Evolutionary conservation across 2,888 invertebrate species (phyloP), one percentile per base, ranked within the genome.

Genomic region (Drosophila borborema): DNA sequence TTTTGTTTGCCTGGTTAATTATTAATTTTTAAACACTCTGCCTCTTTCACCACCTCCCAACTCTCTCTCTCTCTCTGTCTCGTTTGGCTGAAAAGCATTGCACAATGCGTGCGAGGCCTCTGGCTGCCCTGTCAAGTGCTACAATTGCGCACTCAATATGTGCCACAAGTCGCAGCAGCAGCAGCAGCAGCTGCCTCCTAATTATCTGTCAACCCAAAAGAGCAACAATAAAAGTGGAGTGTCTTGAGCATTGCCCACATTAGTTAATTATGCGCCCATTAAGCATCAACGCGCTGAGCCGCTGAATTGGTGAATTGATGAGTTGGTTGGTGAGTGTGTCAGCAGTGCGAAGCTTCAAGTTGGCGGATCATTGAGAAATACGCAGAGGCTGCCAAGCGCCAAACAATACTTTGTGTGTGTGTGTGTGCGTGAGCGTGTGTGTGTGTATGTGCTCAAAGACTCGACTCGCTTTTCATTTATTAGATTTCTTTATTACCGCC

Each of bases 211-310:
- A 73, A 72, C 74, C 71, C 18, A 54, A 54, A 54, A 64, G 59
- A 38, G 69, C 60, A 54, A 38, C 53, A 55, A 28, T 41, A n/a
- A 40, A n/a, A n/a, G 61, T 58, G 65, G 51, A 67, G 59, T 28
- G 49, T 28, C 20, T 28, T 14, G 38, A 74, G 54, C 46, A 62
- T 80, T 75, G 80, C 77, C 81, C 83, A 81, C 89, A 81, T 86
- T 86, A 80, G 86, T 89, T 86, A 90, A 90, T 86, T 86, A 86
- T 86, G 86, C 86, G 75, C 60, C 71, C 72, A 86, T 86, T 88
- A 86, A 74, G 86, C 76, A 46, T 68, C 70, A 20, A 20, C 34
- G 64, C 45, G 43, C 60, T 63, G 53, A 67, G 68, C 62, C 81
- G 74, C 60, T 72, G 55, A 74, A 75, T 53, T 48, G 59, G 58